Percentiles rank a stretch among this genome's conserved stretches.
Conservation (phyloP, 2,797 vertebrate species). For the Nasua narica region DNA sequence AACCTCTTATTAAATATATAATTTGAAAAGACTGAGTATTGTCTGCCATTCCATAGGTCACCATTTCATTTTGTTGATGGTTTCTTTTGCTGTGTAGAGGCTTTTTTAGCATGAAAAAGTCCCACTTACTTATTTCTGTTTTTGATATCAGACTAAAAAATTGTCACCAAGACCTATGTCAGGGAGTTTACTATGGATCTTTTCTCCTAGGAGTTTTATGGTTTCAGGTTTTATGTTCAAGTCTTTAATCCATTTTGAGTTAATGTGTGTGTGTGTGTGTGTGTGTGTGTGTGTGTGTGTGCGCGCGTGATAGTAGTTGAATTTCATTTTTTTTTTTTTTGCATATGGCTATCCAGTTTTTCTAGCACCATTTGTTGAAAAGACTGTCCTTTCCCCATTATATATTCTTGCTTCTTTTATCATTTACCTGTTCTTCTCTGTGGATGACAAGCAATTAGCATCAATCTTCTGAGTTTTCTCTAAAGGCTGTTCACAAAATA, state of each 20-base stretch:
- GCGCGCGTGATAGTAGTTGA: neutral
- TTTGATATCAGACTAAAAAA: neutral
- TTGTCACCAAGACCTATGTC: neutral
- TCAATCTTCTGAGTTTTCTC: neutral
- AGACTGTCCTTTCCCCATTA: neutral
- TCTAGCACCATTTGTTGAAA: neutral
- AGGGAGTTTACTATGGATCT: neutral
- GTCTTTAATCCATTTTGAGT: neutral
- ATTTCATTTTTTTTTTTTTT: neutral
- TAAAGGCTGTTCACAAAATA: neutral
- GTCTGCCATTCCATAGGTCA: neutral
- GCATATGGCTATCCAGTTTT: neutral
- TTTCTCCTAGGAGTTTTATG: neutral
- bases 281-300: neutral
- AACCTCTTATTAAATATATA: neutral
- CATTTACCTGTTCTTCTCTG: conserved; percentile 83
- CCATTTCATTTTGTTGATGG: neutral
- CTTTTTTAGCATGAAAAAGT: neutral
- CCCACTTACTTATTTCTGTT: neutral
- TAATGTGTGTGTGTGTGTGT: neutral
- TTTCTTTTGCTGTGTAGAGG: neutral
- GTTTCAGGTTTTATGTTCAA: neutral
- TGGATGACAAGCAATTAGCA: neutral
- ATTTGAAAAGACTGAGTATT: neutral
- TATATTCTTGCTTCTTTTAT: neutral